Conservation (phyloP, 1,140 invertebrate genomes). For the Drosophila ironensis region DNA sequence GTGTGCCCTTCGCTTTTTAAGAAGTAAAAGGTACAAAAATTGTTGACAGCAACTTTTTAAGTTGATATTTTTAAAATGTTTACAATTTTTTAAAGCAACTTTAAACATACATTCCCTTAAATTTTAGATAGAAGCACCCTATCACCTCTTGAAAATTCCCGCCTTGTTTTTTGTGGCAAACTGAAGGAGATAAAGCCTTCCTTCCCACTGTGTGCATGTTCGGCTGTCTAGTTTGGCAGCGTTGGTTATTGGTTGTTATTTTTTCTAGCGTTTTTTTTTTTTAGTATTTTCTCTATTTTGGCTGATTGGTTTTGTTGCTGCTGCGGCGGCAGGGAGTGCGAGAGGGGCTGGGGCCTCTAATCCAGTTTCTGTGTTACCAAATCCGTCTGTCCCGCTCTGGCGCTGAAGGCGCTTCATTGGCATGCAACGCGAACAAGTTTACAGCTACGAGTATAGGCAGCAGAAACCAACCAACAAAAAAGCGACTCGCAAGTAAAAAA, state of each 20-base stretch:
- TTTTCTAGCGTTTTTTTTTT: slow-evolving; percentile 1
- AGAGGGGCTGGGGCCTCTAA: slow-evolving; percentile 54
- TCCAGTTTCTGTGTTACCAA: slow-evolving; percentile 61
- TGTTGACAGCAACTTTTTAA: too few species aligned
- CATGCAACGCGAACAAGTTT: slow-evolving; percentile 67
- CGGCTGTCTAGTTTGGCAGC: slow-evolving; percentile 8
- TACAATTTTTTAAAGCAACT: too few species aligned
- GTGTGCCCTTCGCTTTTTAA: too few species aligned
- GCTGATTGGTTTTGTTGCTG: slow-evolving; percentile 22
- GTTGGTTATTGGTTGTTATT: slow-evolving; percentile 16
- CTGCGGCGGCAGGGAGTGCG: not conserved
- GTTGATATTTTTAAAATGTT: too few species aligned
- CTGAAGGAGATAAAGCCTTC: not conserved
- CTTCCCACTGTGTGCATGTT: slow-evolving; percentile 7
- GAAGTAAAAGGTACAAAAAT: too few species aligned
- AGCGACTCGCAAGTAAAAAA: slow-evolving; percentile 21
- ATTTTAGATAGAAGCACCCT: too few species aligned
- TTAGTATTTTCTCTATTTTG: slow-evolving; percentile 10
- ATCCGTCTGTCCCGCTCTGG: slow-evolving; percentile 4
- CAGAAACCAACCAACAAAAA: too few species aligned
- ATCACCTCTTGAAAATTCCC: too few species aligned
- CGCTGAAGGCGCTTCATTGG: slow-evolving; percentile 18
- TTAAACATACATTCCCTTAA: too few species aligned
- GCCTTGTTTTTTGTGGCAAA: not conserved
- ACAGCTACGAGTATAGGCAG: slow-evolving; percentile 59